Conservation (phyloP, 2,113 vertebrate genomes). For the human (Homo sapiens) region GRCh38 chrX:143575501-143576000, state of each 20-base stretch:
- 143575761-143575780: background rate
- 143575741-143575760: background rate
- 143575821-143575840: background rate
- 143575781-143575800: background rate
- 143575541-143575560: too few relatives aligned
- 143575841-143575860: background rate
- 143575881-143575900: background rate
- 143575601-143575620: too few relatives aligned
- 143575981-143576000: background rate
- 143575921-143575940: background rate
- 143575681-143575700: background rate
- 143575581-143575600: too few relatives aligned
- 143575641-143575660: too few relatives aligned
- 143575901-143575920: background rate
- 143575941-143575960: background rate
- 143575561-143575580: too few relatives aligned
- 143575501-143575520: too few relatives aligned
- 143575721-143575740: background rate
- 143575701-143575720: constrained; percentile 5
- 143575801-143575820: background rate
- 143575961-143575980: background rate
- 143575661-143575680: too few relatives aligned
- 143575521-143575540: too few relatives aligned
- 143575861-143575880: background rate
- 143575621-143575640: too few relatives aligned